phyloP scores from a whole-genome alignment of 2,113 vertebrate species.

The Podarcis raffonei region DNA sequence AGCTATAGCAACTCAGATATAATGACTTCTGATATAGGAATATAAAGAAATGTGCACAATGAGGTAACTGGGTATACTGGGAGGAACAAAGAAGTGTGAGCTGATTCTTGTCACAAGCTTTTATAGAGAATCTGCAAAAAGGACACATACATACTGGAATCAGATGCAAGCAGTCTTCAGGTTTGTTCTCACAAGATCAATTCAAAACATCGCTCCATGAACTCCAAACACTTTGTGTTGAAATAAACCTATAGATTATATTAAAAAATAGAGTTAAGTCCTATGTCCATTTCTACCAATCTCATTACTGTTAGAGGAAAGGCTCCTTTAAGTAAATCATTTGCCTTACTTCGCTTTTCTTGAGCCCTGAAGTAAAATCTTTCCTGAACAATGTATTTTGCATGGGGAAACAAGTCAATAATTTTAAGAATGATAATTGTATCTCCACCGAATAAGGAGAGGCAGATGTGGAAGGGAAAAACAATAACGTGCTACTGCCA shows the following conservation, averaged over 20 bases:
- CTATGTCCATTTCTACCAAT: background rate
- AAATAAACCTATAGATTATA: background rate
- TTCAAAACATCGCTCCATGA: background rate
- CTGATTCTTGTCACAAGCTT: background rate
- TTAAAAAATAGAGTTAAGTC: background rate
- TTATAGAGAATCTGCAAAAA: too few species aligned
- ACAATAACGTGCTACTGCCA: background rate
- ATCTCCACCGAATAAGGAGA: background rate
- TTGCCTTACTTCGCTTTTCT: background rate
- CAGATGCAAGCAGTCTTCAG: background rate
- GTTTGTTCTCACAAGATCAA: background rate
- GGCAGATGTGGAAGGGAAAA: background rate
- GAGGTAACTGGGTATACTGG: background rate
- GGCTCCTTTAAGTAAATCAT: background rate
- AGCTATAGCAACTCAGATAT: background rate
- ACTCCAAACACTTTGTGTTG: background rate
- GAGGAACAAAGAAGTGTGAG: background rate
- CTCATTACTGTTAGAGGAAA: background rate
- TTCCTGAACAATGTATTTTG: constrained; percentile 2
- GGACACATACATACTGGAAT: background rate
- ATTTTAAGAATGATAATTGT: constrained; percentile 22
- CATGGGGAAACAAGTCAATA: constrained; percentile 5
- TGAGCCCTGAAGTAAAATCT: fast-evolving
- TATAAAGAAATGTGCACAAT: background rate
- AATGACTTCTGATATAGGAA: background rate